A percentile compares a stretch with the other conserved stretches of the same genome.
Evolutionary conservation across 1,140 invertebrate species (phyloP).

Genomic region (Idris sp.): DNA sequence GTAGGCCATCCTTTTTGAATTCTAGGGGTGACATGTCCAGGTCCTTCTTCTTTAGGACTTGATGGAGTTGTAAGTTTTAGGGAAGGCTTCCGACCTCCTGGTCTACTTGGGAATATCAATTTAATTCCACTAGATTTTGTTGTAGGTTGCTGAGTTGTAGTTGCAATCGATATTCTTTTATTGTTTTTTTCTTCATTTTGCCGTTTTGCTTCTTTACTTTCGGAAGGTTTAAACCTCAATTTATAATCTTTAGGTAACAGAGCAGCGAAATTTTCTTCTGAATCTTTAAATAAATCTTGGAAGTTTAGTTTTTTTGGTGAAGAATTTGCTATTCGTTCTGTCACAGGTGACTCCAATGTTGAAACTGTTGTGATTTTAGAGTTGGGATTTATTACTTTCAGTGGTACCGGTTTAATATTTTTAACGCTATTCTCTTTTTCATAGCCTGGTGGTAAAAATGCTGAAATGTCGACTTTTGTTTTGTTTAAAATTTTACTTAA

Average conservation of each 20-base stretch:
- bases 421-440: slow-evolving; percentile 67
- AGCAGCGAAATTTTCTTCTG: slow-evolving; percentile 80
- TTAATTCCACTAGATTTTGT: slow-evolving; percentile 80
- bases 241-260: slow-evolving; percentile 82
- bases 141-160: slow-evolving; percentile 64
- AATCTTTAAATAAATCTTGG: slow-evolving; percentile 75
- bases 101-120: slow-evolving; percentile 88
- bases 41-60: slow-evolving; percentile 64
- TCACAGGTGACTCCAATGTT: no score
- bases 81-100: slow-evolving; percentile 83
- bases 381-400: no score
- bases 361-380: no score
- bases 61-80: slow-evolving; percentile 82
- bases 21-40: slow-evolving; percentile 79
- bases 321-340: no score
- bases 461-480: slow-evolving; percentile 80
- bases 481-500: slow-evolving; percentile 72
- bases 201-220: slow-evolving; percentile 45
- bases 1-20: slow-evolving; percentile 90
- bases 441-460: slow-evolving; percentile 82
- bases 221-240: slow-evolving; percentile 60
- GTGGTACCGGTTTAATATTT: no score
- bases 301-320: slow-evolving; percentile 52
- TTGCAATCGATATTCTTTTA: no score
- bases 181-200: slow-evolving; percentile 39